A percentile compares a stretch with the other conserved stretches of the same genome.
Conservation (phyloP, 92 coral and sea anemone genomes). For the Zoanthus sansibaricus region DNA sequence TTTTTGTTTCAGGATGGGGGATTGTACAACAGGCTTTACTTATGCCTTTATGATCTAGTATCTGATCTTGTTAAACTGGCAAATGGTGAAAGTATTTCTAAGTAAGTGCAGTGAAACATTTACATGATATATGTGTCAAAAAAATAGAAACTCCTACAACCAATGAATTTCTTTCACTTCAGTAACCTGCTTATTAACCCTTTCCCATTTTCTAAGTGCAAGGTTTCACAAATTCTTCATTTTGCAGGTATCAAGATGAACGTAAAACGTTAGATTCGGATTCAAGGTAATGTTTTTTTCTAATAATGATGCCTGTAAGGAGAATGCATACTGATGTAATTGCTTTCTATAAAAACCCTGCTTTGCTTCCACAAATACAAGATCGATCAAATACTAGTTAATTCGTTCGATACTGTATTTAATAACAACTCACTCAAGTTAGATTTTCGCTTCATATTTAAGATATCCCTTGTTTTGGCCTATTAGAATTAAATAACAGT, state of each 20-base stretch:
- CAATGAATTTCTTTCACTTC: too few species aligned
- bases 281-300: conserved; percentile 64
- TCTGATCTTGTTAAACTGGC: conserved; percentile 84
- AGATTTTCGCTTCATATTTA: too few species aligned
- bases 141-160: too few species aligned
- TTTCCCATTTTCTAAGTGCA: neutral
- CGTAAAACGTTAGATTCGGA: conserved; percentile 81
- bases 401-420: too few species aligned
- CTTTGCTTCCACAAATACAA: too few species aligned
- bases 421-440: too few species aligned
- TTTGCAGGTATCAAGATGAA: conserved; percentile 75
- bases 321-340: too few species aligned
- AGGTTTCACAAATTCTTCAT: neutral
- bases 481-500: too few species aligned
- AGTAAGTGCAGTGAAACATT: conserved; percentile 42
- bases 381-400: too few species aligned
- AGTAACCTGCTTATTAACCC: neutral
- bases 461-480: too few species aligned
- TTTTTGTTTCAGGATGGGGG: conserved; percentile 79
- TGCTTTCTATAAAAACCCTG: too few species aligned
- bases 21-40: conserved; percentile 87
- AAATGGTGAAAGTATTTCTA: conserved; percentile 80
- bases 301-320: too few species aligned
- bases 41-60: conserved; percentile 88
- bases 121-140: neutral